Conservation (phyloP, 2,888 invertebrate species). For the Andrena hattorfiana region DNA sequence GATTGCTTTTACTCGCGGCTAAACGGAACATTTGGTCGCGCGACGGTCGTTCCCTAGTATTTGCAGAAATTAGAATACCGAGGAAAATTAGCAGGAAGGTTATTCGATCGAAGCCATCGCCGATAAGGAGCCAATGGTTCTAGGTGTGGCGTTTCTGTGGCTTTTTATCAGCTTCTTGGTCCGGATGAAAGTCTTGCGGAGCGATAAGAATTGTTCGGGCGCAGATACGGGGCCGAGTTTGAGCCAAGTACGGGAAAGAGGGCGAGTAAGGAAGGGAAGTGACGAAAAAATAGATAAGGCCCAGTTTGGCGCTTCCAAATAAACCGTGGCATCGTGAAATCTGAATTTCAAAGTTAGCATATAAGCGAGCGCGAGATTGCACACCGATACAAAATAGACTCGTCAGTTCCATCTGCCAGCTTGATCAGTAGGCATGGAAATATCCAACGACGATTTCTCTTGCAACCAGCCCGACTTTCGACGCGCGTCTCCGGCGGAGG, state of each 20-base stretch:
- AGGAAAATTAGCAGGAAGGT: neutral
- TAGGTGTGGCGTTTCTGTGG: neutral
- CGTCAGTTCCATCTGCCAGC: constrained; percentile 8
- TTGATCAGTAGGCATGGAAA: constrained; percentile 3
- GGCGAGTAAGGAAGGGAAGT: constrained; percentile 61
- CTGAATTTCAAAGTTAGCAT: constrained; percentile 63
- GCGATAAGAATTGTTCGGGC: constrained; percentile 31
- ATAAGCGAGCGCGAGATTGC: neutral
- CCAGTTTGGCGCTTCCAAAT: constrained; percentile 75
- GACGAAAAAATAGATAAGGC: constrained; percentile 70
- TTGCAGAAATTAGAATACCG: neutral
- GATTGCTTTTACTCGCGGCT: too few relatives aligned
- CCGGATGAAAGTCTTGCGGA: constrained; percentile 23
- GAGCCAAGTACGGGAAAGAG: constrained; percentile 25
- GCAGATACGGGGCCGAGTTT: constrained; percentile 11
- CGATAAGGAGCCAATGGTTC: neutral
- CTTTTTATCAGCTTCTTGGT: constrained; percentile 4
- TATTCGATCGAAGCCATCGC: neutral
- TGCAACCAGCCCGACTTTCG: constrained; percentile 22
- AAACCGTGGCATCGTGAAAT: constrained; percentile 77
- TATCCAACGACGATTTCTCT: constrained; percentile 12
- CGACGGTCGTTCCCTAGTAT: too few relatives aligned
- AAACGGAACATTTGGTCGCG: too few relatives aligned
- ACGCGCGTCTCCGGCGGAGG: constrained; percentile 28
- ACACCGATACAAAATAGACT: neutral